Evolutionary conservation across 1,140 invertebrate genomes (phyloP), one percentile per base, ranked within the genome.

Genomic region (Euwallacea similis): DNA sequence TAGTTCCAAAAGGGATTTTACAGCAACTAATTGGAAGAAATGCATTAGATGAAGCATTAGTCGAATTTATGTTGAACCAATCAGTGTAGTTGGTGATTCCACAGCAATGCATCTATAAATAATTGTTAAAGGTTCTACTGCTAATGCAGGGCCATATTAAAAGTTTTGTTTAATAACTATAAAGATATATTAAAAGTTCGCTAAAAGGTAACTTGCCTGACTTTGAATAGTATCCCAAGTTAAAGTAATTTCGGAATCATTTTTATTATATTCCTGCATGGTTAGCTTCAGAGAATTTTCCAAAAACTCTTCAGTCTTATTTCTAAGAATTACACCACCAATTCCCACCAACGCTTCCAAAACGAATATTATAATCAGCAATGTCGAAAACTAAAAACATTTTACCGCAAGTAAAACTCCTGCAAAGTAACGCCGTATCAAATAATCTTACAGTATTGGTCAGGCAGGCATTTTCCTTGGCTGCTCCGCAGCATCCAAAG

Each of bases 381-480:
- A 83, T 58, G 91, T 88, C 11, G 91, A 90, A 84, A 95, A 97
- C 91, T 94, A 81, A 64, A 64, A 64, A 2, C 9, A 13, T 50
- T 33, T 33, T 33, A 33, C 21, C 21, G 4, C 1, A 33, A 33
- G 4, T 33, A 33, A n/a, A 33, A 33, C 21, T 33, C 21, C 21
- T 50, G 46, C 46, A 50, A 13, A 50, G 2, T 6, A 50, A 7
- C 9, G 6, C 13, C 4, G 1, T 33, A 33, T 4, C 21, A 33
- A 69, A 33, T 33, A 33, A 33, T 50, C 85, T 86, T 83, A 91
- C 90, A 21, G 91, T 92, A 13, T 91, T 86, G 54, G 93, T 90
- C 90, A 94, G 93, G 83, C 92, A 94, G 73, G 90, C 88, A 79
- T 90, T 93, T 81, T 95, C 92, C 77, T 91, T 92, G 2, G 93